A percentile compares a stretch with the other conserved stretches of the same genome.
Evolutionary conservation across 2,888 invertebrate genomes (phyloP).

Genomic region (Drosophila emarginata): DNA sequence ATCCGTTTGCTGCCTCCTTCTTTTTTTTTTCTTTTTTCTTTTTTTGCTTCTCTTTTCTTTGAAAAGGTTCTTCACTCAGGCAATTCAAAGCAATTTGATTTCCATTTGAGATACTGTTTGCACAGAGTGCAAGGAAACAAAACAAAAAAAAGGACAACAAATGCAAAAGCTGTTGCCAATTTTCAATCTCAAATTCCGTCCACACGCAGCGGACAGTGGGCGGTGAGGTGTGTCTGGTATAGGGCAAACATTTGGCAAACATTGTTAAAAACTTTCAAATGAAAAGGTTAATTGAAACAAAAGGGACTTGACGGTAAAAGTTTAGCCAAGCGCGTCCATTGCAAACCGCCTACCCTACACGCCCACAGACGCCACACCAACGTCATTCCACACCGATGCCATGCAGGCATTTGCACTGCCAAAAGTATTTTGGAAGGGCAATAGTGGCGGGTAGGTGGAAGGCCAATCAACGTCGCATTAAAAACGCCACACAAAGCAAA

Average conservation of each 20-base stretch:
- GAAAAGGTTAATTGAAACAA: constrained; percentile 78
- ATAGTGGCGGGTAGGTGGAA: not conserved
- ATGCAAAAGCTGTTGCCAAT: constrained; percentile 56
- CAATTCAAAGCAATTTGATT: constrained; percentile 62
- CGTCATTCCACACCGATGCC: not conserved
- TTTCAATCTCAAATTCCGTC: constrained; percentile 11
- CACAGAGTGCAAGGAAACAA: constrained; percentile 17
- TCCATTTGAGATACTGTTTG: constrained; percentile 63
- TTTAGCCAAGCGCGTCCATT: constrained; percentile 70
- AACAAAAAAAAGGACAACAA: constrained; percentile 19
- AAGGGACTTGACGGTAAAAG: constrained; percentile 71
- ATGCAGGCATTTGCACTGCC: not conserved
- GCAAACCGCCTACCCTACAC: constrained; percentile 51
- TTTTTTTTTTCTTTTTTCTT: not conserved
- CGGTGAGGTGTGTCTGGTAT: constrained; percentile 12
- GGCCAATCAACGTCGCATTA: constrained; percentile 60
- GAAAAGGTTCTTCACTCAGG: constrained; percentile 33
- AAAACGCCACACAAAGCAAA: constrained; percentile 63
- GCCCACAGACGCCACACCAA: constrained; percentile 10
- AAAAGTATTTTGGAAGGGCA: not conserved
- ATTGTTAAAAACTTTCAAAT: constrained; percentile 73
- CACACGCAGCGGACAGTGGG: constrained; percentile 12
- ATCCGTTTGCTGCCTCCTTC: constrained; percentile 16
- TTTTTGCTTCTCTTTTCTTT: not conserved
- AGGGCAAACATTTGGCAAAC: constrained; percentile 66